phyloP scores from a whole-genome alignment of 1,140 invertebrate genomes.

The Musca domestica region DNA sequence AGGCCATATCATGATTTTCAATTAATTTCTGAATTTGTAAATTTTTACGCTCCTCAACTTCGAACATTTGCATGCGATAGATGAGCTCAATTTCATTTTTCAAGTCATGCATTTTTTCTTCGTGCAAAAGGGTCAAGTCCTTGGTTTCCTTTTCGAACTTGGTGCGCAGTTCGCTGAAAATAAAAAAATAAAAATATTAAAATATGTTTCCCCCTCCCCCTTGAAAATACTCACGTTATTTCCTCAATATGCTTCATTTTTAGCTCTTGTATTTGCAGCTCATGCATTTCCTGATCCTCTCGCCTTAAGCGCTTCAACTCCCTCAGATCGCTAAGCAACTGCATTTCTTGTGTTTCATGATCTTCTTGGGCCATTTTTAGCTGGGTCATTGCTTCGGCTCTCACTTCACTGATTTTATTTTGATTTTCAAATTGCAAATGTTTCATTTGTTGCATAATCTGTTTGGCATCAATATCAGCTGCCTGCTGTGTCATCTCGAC shows the following conservation, averaged over 20 bases:
- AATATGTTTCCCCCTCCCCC: background rate
- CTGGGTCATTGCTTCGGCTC: constrained; percentile 71
- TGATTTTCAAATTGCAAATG: constrained; percentile 90
- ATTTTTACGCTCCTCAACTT: constrained; percentile 89
- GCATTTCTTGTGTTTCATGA: constrained; percentile 70
- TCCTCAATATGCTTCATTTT: constrained; percentile 58
- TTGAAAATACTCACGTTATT: constrained; percentile 56
- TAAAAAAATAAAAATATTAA: background rate
- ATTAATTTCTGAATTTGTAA: constrained; percentile 78
- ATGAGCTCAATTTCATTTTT: constrained; percentile 73
- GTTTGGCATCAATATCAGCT: constrained; percentile 82
- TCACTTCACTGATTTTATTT: constrained; percentile 58
- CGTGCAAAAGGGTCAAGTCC: constrained; percentile 79
- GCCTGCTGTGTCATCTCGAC: constrained; percentile 83
- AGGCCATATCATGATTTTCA: constrained; percentile 79
- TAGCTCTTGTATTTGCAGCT: constrained; percentile 47
- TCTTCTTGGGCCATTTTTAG: constrained; percentile 74
- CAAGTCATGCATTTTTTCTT: constrained; percentile 72
- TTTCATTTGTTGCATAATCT: constrained; percentile 90
- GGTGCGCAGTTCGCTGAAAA: constrained; percentile 36
- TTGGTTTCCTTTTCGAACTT: constrained; percentile 67
- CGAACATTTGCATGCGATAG: constrained; percentile 74
- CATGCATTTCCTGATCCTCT: constrained; percentile 63
- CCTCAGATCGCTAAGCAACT: constrained; percentile 76
- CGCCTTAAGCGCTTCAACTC: constrained; percentile 70